These are phyloP conservation scores for Rhabdomys dilectus DNA, from an alignment of 2,113 vertebrate genomes.

Conservation along the genomic window DNA sequence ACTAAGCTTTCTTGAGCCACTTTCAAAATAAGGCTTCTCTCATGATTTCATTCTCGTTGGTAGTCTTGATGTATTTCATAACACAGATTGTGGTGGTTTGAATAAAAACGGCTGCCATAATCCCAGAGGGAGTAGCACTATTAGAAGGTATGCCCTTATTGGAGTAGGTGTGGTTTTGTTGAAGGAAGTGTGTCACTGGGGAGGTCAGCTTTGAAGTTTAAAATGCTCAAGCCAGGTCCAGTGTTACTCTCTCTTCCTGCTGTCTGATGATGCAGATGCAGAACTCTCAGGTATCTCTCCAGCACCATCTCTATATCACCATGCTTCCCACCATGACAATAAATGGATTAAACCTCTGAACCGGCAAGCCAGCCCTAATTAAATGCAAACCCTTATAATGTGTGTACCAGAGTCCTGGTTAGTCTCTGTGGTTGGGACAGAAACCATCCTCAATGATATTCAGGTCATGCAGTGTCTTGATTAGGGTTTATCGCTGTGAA, in stretches of 20 bases:
- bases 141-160: not conserved
- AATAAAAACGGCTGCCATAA: not conserved
- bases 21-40: not conserved
- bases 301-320: not conserved
- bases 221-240: not conserved
- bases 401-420: not conserved
- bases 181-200: not conserved
- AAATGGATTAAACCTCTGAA: not conserved
- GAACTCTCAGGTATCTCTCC: not conserved
- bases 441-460: not conserved
- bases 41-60: not conserved
- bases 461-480: not conserved
- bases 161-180: not conserved
- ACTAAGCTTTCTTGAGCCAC: not conserved
- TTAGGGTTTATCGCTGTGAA: not conserved
- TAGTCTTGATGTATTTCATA: not conserved
- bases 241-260: not conserved
- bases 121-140: not conserved
- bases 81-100: not conserved
- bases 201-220: not conserved
- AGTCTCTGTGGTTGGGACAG: not conserved
- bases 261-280: not conserved
- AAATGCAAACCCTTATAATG: not conserved
- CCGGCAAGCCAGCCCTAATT: not conserved
- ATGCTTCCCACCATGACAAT: not conserved